A percentile compares a stretch with the other conserved stretches of the same genome.
Conservation (phyloP, 2,113 vertebrate genomes). For the Microcebus tavaratra region DNA sequence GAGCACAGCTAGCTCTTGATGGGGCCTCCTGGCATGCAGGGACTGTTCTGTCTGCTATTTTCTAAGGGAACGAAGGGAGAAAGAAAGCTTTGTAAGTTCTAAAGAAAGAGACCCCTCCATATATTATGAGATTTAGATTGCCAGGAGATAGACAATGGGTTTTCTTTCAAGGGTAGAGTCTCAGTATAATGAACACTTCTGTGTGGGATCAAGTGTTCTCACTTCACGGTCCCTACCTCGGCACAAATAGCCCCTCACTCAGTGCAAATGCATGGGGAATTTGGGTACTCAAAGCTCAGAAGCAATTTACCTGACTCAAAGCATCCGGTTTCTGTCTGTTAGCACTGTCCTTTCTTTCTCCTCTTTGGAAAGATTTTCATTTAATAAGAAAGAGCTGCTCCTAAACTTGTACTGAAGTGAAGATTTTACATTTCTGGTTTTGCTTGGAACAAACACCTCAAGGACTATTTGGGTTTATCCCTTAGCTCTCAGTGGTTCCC, state of each 20-base stretch:
- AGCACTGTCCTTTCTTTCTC: neutral
- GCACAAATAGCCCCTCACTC: neutral
- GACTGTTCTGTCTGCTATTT: slow-evolving; percentile 10
- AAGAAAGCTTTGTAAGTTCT: slow-evolving; percentile 31
- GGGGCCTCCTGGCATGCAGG: neutral
- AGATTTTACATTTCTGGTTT: neutral
- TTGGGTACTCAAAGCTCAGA: neutral
- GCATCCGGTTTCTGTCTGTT: neutral
- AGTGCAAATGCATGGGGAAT: accelerated
- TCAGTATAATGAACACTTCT: neutral
- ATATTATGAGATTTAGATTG: slow-evolving; percentile 36
- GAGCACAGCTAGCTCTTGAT: slow-evolving; percentile 21
- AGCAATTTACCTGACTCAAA: slow-evolving; percentile 6
- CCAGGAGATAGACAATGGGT: slow-evolving; percentile 1
- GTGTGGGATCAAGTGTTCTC: neutral
- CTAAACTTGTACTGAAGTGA: neutral
- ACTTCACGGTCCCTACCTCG: neutral
- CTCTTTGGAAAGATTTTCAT: neutral
- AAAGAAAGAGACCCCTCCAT: slow-evolving; percentile 38
- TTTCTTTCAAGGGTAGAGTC: slow-evolving; percentile 22
- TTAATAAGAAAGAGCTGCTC: neutral
- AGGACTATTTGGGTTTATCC: neutral
- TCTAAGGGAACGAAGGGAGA: slow-evolving; percentile 35
- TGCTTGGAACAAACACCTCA: neutral
- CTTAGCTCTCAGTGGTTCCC: neutral